Evolutionary conservation across 2,113 vertebrate genomes (phyloP).

Genomic region (Clarias gariepinus): DNA sequence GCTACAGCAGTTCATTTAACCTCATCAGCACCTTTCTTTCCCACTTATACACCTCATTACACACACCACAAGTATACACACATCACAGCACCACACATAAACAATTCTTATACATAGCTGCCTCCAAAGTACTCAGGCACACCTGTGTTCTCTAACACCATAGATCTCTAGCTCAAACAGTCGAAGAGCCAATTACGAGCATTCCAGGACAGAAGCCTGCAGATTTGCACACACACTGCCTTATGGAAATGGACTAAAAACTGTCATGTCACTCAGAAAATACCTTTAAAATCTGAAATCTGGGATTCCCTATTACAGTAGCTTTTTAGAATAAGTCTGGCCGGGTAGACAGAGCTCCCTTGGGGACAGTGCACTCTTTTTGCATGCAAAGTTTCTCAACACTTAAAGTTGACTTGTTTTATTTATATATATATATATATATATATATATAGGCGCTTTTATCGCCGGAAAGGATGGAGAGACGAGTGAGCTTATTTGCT

Average conservation of each 20-base stretch:
- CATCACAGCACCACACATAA: slow-evolving; percentile 23
- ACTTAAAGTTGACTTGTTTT: neutral
- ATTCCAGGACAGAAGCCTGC: neutral
- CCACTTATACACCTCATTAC: slow-evolving; percentile 33
- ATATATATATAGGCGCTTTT: too few species aligned
- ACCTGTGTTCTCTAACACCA: slow-evolving; percentile 3
- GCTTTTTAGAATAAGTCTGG: neutral
- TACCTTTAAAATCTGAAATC: neutral
- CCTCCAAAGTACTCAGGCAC: neutral
- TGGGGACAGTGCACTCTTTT: neutral
- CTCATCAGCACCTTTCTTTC: slow-evolving; percentile 21
- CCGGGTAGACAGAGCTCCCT: neutral
- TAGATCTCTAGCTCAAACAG: slow-evolving; percentile 4
- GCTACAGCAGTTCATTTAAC: slow-evolving; percentile 48
- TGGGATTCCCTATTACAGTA: slow-evolving; percentile 7
- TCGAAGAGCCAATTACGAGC: slow-evolving; percentile 29
- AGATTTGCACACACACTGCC: neutral
- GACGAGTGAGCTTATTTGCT: too few species aligned
- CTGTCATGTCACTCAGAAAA: slow-evolving; percentile 16
- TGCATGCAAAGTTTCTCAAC: neutral
- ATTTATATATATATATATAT: too few species aligned
- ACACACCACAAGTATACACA: slow-evolving; percentile 38
- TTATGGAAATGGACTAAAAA: slow-evolving; percentile 6
- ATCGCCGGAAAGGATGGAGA: too few species aligned
- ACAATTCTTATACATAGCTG: slow-evolving; percentile 17